These are phyloP conservation scores for Glyphotaelius pellucidus DNA, from an alignment of 2,888 invertebrate species.

Conservation along the genomic window DNA sequence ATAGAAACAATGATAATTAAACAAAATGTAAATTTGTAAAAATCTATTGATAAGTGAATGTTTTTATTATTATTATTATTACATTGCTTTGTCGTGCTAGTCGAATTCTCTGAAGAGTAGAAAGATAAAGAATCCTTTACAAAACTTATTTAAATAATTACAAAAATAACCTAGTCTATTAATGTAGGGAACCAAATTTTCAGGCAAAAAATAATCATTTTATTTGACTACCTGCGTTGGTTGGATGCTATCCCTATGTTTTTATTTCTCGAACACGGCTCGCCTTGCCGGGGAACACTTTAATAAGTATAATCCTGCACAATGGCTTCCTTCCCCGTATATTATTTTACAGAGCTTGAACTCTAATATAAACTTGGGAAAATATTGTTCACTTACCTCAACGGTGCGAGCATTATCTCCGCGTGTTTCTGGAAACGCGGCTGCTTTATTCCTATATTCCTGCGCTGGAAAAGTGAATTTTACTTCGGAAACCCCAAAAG, in stretches of 20 bases:
- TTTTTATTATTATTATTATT: too few species aligned
- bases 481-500: neutral
- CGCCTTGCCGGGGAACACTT: constrained; percentile 13
- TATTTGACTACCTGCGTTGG: neutral
- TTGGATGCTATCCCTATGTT: neutral
- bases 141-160: neutral
- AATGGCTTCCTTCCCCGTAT: constrained; percentile 31
- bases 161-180: neutral
- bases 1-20: too few species aligned
- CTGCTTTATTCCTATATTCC: neutral
- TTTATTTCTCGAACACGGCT: constrained; percentile 22
- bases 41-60: too few species aligned
- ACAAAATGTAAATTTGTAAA: too few species aligned
- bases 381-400: constrained; percentile 29
- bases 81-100: neutral
- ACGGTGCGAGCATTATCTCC: neutral
- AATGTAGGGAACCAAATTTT: neutral
- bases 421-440: neutral
- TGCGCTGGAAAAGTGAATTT: neutral
- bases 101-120: neutral
- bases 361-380: constrained; percentile 32
- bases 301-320: constrained; percentile 31
- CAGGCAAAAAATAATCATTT: neutral
- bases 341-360: constrained; percentile 46
- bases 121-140: neutral